Base-by-base conservation (phyloP, 2,113 vertebrate species). In the Amblyopsis rosae region DNA sequence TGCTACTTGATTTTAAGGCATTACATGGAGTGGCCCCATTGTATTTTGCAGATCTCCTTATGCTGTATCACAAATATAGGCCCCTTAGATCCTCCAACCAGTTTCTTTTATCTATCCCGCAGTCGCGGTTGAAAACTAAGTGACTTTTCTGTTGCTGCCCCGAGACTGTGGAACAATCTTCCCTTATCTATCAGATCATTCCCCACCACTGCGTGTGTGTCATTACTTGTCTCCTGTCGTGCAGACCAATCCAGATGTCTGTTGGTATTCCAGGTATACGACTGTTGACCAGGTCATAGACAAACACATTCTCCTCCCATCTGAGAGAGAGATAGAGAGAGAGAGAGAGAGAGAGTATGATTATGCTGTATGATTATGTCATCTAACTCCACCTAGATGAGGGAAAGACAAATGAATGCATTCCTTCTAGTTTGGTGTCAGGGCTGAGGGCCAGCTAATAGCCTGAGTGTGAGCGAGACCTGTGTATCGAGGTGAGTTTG, bases 231-330 rank as follows among this genome's bases (percentile, higher is more conserved):
- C 93, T 90, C 0, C 92, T 87, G 75, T 95, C 93, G 0, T 93
- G 93, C 67, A 94, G 93, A 13, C 93, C 94, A 0, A 63, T 93
- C 93, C 93, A 94, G 82, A 94, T 89, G 84, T 95, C 92, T 0
- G 92, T 93, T 11, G 93, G 94, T 75, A 93, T 93, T 56, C 94
- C 94, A 0, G 93, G 93, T 17, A 94, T 91, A 0, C 93, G 93
- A 83, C 92, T 95, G 86, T 94, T 94, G 50, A 95, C 92, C 16
- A 95, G 90, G 66, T 94, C 94, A 0, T 93, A 94, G n/a, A 94
- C 92, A 1, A 95, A 95, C 65, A 94, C 92, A 0, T 94, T 94
- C 78, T 95, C 94, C 66, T 94, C 92, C 93, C 93, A 94, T 90
- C 94, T 93, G 82, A 51, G 2, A 10, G 17, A 57, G 16, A 57